Percentiles rank a stretch among this genome's conserved stretches.
Evolutionary conservation across 2,888 invertebrate genomes (phyloP).

Genomic region (Noctua comes): DNA sequence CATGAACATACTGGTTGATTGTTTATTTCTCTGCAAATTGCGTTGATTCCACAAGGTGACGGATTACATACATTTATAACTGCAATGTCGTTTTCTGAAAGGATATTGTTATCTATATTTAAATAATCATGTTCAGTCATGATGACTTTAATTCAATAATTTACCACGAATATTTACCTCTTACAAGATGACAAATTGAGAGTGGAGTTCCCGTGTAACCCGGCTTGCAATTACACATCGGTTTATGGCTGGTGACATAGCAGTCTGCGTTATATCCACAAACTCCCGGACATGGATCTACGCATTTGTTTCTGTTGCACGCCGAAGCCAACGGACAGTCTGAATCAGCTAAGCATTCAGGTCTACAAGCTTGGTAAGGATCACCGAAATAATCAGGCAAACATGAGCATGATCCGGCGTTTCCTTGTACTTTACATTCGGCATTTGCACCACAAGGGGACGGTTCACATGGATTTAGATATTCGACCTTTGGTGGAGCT

Average conservation of each 20-base stretch:
- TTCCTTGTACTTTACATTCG: slow-evolving; percentile 93
- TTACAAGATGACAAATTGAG: slow-evolving; percentile 83
- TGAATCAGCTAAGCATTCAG: slow-evolving; percentile 92
- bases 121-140: slow-evolving; percentile 15
- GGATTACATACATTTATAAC: slow-evolving; percentile 92
- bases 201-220: slow-evolving; percentile 93
- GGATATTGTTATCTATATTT: slow-evolving; percentile 8
- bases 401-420: slow-evolving; percentile 93
- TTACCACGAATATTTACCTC: slow-evolving; percentile 75
- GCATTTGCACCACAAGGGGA: slow-evolving; percentile 93
- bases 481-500: slow-evolving; percentile 85
- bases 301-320: slow-evolving; percentile 92
- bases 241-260: slow-evolving; percentile 92
- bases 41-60: slow-evolving; percentile 93
- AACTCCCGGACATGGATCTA: slow-evolving; percentile 92
- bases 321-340: slow-evolving; percentile 92
- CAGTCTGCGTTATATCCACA: slow-evolving; percentile 93
- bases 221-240: slow-evolving; percentile 91
- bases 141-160: slow-evolving; percentile 5
- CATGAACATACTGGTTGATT: slow-evolving; percentile 94
- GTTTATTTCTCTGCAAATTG: slow-evolving; percentile 93
- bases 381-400: slow-evolving; percentile 93
- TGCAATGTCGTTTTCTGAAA: slow-evolving; percentile 80
- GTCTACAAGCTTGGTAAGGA: slow-evolving; percentile 93
- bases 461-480: slow-evolving; percentile 91